Conservation (phyloP, 2,888 invertebrate genomes). For the Drosophila quasianomalipes region DNA sequence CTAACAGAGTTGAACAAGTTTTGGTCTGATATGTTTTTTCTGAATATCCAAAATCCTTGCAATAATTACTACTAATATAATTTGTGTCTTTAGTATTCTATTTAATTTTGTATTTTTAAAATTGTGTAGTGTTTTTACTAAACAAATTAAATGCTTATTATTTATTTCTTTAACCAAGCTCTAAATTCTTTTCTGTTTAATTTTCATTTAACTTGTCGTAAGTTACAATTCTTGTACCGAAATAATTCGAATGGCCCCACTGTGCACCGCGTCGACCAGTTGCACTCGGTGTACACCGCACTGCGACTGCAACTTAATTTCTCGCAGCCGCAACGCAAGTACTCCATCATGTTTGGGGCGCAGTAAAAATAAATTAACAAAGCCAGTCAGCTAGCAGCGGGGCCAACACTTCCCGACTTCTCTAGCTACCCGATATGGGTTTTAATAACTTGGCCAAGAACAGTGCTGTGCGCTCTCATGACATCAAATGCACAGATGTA, state of each 20-base stretch:
- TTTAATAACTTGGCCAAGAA: slow-evolving; percentile 57
- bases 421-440: slow-evolving; percentile 59
- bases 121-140: too few relatives aligned
- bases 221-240: neutral
- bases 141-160: neutral
- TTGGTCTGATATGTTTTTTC: neutral
- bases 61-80: neutral
- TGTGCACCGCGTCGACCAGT: neutral
- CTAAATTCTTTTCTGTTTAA: neutral
- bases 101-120: too few relatives aligned
- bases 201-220: neutral
- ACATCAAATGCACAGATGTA: slow-evolving; percentile 51
- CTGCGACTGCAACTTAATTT: slow-evolving; percentile 68
- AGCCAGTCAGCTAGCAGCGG: slow-evolving; percentile 31
- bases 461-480: slow-evolving; percentile 35
- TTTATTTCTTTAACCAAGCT: neutral
- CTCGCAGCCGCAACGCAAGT: slow-evolving; percentile 51
- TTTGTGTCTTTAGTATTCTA: neutral
- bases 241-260: neutral
- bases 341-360: slow-evolving; percentile 65
- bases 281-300: slow-evolving; percentile 25
- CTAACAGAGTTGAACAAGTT: too few relatives aligned
- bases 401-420: slow-evolving; percentile 49
- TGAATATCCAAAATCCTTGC: neutral
- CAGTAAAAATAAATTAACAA: slow-evolving; percentile 71